These are phyloP conservation scores for Caenorhabditis sulstoni DNA, from an alignment of 2,888 invertebrate species.

Conservation along the genomic window DNA sequence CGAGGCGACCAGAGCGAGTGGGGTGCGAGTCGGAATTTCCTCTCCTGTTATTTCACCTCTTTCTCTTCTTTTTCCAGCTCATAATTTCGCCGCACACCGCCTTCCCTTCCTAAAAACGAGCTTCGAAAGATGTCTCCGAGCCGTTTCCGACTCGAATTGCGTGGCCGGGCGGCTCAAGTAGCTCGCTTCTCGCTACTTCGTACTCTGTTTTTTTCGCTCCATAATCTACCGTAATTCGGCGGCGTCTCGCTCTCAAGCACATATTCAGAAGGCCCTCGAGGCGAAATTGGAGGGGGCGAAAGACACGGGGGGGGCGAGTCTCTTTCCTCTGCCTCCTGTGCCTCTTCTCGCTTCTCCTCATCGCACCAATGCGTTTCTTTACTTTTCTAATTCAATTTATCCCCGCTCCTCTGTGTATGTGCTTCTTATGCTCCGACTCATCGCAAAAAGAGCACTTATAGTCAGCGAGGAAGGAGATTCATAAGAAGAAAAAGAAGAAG, in stretches of 20 bases:
- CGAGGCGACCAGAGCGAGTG: constrained; percentile 11
- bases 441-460: constrained; percentile 37
- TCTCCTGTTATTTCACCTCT: constrained; percentile 33
- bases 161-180: constrained; percentile 20
- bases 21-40: constrained; percentile 15
- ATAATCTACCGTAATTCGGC: constrained; percentile 25
- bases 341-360: constrained; percentile 45
- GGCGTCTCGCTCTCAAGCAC: constrained; percentile 41
- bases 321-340: constrained; percentile 19
- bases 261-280: constrained; percentile 44
- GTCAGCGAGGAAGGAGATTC: constrained; percentile 6
- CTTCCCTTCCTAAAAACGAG: not conserved
- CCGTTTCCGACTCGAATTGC: constrained; percentile 29
- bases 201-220: constrained; percentile 2
- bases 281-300: constrained; percentile 46
- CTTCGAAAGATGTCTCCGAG: not conserved
- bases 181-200: constrained; percentile 9
- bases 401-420: constrained; percentile 28
- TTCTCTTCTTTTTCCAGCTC: constrained; percentile 27
- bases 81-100: constrained; percentile 21
- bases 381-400: constrained; percentile 60
- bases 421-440: constrained; percentile 26
- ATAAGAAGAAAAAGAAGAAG: constrained; percentile 13
- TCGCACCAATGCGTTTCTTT: constrained; percentile 50
- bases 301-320: not conserved